phyloP scores from a whole-genome alignment of 2,797 vertebrate genomes.

The Propithecus perrieri region DNA sequence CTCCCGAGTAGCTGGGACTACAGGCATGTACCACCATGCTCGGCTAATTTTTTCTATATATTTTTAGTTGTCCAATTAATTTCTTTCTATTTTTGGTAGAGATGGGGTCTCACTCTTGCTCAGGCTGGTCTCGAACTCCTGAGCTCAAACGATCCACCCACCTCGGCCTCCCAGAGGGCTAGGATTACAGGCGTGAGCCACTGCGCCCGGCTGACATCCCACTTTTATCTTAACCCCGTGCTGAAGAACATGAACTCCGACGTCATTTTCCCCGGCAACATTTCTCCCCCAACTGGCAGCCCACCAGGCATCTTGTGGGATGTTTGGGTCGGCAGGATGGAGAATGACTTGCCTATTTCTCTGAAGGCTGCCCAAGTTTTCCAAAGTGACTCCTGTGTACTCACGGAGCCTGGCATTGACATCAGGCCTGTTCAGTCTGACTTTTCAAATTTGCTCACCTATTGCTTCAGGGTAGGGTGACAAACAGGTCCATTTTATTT shows the following conservation, averaged over 20 bases:
- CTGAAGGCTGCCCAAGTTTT: not conserved
- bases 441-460: not conserved
- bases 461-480: not conserved
- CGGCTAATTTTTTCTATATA: too few relatives aligned
- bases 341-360: not conserved
- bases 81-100: too few relatives aligned
- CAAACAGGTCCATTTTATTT: not conserved
- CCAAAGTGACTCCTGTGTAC: not conserved
- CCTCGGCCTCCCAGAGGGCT: too few relatives aligned
- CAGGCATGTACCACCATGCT: too few relatives aligned
- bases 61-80: too few relatives aligned
- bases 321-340: fast-evolving
- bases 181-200: too few relatives aligned
- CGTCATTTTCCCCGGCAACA: not conserved
- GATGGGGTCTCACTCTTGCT: too few relatives aligned
- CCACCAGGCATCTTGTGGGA: not conserved
- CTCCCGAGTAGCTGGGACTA: too few relatives aligned
- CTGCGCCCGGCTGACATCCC: too few relatives aligned
- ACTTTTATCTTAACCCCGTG: not conserved
- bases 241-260: not conserved
- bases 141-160: too few relatives aligned
- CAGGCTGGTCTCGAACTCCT: too few relatives aligned
- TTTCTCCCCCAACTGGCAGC: not conserved
- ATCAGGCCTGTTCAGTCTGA: not conserved
- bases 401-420: not conserved